Evolutionary conservation across 2,888 invertebrate genomes (phyloP).

Genomic region (Lepas anatifera): DNA sequence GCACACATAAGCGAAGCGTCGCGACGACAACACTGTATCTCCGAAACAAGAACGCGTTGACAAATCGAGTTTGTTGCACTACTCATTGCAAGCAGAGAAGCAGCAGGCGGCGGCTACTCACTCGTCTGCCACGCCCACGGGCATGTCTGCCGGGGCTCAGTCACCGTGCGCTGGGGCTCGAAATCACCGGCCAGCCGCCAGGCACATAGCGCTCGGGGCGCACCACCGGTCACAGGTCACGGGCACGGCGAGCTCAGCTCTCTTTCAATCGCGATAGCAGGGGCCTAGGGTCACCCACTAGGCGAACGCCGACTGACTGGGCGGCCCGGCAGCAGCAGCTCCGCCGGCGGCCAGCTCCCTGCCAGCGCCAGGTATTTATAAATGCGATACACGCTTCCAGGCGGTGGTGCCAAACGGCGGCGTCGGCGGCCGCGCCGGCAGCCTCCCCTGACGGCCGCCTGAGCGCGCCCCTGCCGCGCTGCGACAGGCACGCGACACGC

Average conservation of each 20-base stretch:
- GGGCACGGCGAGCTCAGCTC: neutral
- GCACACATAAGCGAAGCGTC: no score
- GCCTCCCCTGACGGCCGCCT: no score
- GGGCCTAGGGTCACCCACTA: neutral
- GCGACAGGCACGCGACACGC: neutral
- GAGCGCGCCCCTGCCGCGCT: no score
- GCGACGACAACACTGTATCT: no score
- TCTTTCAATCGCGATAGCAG: no score
- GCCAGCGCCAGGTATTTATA: constrained; percentile 5
- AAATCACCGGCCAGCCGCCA: neutral
- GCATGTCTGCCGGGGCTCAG: neutral
- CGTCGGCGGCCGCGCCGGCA: neutral
- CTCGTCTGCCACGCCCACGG: neutral
- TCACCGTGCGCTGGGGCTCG: neutral
- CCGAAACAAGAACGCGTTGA: no score
- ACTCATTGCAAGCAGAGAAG: no score
- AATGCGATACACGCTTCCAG: constrained; percentile 9
- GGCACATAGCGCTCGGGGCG: neutral
- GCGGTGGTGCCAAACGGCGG: neutral
- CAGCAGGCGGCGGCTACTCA: neutral
- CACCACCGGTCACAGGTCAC: neutral
- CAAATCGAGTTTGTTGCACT: no score
- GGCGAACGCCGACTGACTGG: neutral
- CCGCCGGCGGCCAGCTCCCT: neutral
- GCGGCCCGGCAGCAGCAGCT: neutral